These are phyloP conservation scores for Sitobion miscanthi DNA, from an alignment of 1,140 invertebrate genomes.

Conservation along the genomic window DNA sequence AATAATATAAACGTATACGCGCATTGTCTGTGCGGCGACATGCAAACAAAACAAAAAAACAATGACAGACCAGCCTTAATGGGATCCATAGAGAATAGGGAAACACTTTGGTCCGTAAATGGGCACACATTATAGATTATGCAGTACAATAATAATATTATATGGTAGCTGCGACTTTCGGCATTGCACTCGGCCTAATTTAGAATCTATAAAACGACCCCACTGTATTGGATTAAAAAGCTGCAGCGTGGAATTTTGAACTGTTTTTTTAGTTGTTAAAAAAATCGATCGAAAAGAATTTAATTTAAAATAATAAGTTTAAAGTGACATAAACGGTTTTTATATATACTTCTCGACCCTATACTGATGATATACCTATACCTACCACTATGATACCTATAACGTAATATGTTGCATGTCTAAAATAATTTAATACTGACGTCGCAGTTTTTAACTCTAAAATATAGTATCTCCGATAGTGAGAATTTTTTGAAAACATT, in stretches of 20 bases:
- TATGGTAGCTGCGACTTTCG: constrained; percentile 1
- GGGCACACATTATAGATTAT: constrained; percentile 10
- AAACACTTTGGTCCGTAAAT: constrained; percentile 38
- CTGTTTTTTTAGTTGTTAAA: background rate
- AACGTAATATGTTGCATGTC: background rate
- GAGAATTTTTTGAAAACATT: background rate
- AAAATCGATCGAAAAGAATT: background rate
- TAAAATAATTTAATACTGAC: background rate
- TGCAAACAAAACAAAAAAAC: constrained; percentile 52
- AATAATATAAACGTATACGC: constrained; percentile 50
- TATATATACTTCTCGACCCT: background rate
- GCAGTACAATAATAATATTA: background rate
- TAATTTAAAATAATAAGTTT: background rate
- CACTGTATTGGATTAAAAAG: background rate
- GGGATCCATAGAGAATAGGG: constrained; percentile 36
- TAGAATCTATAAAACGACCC: constrained; percentile 10
- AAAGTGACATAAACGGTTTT: background rate
- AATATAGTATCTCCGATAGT: background rate
- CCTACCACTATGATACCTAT: background rate
- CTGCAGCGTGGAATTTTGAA: background rate
- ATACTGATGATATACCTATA: background rate
- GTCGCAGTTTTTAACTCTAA: background rate
- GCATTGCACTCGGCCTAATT: constrained; percentile 10
- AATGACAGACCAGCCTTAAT: constrained; percentile 45
- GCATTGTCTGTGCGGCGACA: constrained; percentile 38